These are phyloP conservation scores for Eupithecia inturbata DNA, from an alignment of 2,888 invertebrate species.

Conservation along the genomic window DNA sequence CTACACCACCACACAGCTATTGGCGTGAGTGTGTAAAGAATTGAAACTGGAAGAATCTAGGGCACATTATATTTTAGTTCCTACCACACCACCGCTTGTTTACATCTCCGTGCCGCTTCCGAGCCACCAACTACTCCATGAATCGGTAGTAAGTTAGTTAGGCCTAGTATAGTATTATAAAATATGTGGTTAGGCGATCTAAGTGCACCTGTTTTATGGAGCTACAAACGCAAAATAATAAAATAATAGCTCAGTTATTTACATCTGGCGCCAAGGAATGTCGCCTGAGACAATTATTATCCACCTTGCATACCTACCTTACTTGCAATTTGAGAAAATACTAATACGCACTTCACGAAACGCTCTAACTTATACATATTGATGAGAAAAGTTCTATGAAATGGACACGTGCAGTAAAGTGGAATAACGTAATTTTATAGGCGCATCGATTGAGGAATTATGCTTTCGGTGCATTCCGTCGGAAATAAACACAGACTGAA, in stretches of 20 bases:
- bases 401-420: neutral
- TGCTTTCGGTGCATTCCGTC: neutral
- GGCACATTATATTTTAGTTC: conserved; percentile 40
- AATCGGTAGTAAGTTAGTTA: no score
- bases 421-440: no score
- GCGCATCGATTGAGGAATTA: neutral
- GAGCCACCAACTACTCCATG: no score
- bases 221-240: neutral
- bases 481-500: neutral
- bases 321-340: neutral
- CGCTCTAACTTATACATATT: conserved; percentile 15
- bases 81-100: conserved; percentile 29
- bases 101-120: conserved; percentile 12
- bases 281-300: neutral
- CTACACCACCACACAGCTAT: conserved; percentile 32
- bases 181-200: no score
- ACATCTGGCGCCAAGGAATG: conserved; percentile 8
- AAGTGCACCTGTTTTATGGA: neutral
- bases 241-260: neutral
- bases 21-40: conserved; percentile 40
- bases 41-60: conserved; percentile 41
- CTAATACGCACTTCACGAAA: neutral
- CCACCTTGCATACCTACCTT: conserved; percentile 1
- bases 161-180: no score
- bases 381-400: neutral